phyloP scores from a whole-genome alignment of 1,140 invertebrate species.

The Hormaphis cornu region DNA sequence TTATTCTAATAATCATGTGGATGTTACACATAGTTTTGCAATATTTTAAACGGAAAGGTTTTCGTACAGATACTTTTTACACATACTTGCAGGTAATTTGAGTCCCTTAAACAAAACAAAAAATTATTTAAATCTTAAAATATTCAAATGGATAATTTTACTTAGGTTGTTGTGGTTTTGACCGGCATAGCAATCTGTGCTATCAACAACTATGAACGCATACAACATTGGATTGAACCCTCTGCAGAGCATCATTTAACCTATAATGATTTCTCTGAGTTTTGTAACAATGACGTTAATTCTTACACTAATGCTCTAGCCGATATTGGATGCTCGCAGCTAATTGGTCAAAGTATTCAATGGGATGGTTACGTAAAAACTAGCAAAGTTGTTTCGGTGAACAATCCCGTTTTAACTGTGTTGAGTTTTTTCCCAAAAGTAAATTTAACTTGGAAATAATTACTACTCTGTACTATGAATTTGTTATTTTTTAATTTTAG shows the following conservation, averaged over 20 bases:
- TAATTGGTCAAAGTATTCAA: constrained; percentile 24
- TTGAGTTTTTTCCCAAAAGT: constrained; percentile 25
- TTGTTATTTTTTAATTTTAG: constrained; percentile 1
- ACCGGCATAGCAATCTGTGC: neutral
- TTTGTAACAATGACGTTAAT: neutral
- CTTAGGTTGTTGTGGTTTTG: neutral
- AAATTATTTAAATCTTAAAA: neutral
- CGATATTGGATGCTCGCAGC: constrained; percentile 20
- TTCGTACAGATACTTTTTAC: constrained; percentile 4
- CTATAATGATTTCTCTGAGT: constrained; percentile 1
- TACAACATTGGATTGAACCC: constrained; percentile 7
- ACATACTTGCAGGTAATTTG: constrained; percentile 4
- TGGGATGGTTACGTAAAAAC: constrained; percentile 31
- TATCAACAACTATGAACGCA: constrained; percentile 11
- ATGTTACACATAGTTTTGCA: constrained; percentile 12
- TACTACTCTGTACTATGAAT: neutral
- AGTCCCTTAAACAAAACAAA: neutral
- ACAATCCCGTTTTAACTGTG: constrained; percentile 27
- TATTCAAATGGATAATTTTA: neutral
- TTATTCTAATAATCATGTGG: constrained; percentile 13
- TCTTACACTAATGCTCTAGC: neutral
- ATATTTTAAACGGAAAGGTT: constrained; percentile 13
- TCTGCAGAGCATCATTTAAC: constrained; percentile 14
- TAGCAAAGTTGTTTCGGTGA: constrained; percentile 20
- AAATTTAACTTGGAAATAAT: neutral